Evolutionary conservation across 1,140 invertebrate genomes (phyloP), one percentile per base, ranked within the genome.

Genomic region (Lineus longissimus): DNA sequence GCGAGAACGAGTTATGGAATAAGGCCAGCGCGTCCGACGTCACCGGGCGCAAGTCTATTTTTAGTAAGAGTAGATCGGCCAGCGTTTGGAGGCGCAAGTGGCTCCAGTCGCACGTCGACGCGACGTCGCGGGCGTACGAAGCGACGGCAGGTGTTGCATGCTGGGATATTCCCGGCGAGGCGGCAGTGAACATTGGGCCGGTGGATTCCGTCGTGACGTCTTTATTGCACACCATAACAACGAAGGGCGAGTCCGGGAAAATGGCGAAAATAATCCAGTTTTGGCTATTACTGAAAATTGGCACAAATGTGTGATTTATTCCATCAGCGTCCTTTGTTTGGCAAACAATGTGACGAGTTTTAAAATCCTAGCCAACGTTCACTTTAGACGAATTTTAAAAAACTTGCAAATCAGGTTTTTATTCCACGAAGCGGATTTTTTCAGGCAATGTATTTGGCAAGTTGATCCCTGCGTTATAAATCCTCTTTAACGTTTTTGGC

Each of bases 11-110:
- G 4, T 67, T 62, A 2, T 47, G 41, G 17, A 63, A 61, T 2
- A 64, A 47, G 15, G 25, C 31, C 36, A 73, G 41, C 25, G 67
- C 66, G 1, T 70, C 68, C 13, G 62, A 68, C 17, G 62, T 62
- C 1, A 77, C 69, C 9, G 76, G 76, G 15, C 73, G 65, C 0
- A 69, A 61, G 47, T 72, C 69, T 59, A 70, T 73, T 0, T 71
- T 73, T 4, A 77, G 63, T 11, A 77, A 64, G 2, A 77, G 57
- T 11, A 77, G 47, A 41, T 77, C 74, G 13, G 73, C 73, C 13
- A 77, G 66, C 6, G 67, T 57, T 63, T 76, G 74, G 55, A 77
- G 66, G 31, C 69, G 71, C 13, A 62, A 67, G 29, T 69, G 70
- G 45, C 70, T 71, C 40, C 65, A 47, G 43, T 77, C 73, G 59